Percentiles rank a stretch among this genome's conserved stretches.
Conservation (phyloP, 2,797 vertebrate genomes). For the Cygnus olor region DNA sequence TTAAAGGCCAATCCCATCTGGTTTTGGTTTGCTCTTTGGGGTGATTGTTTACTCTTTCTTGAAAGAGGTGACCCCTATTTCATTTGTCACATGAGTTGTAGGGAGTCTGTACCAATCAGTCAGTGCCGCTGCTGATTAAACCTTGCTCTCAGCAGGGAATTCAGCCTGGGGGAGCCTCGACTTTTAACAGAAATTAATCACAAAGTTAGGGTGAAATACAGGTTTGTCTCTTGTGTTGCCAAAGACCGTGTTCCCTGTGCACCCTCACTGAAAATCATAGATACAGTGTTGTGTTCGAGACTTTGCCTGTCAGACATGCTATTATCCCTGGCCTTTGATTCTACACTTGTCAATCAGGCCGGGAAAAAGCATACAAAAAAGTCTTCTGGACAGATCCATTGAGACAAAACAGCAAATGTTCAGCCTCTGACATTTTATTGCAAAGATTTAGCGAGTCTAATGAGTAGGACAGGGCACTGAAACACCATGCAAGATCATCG, state of each 20-base stretch:
- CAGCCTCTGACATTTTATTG: not conserved
- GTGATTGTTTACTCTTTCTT: slow-evolving; percentile 39
- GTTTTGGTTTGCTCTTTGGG: slow-evolving; percentile 19
- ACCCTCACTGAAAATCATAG: not conserved
- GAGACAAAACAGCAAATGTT: not conserved
- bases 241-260: not conserved
- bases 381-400: not conserved
- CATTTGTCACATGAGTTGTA: slow-evolving; percentile 4
- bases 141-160: not conserved
- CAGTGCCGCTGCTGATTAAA: slow-evolving; percentile 38
- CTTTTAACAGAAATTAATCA: slow-evolving; percentile 34
- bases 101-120: not conserved
- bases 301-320: not conserved
- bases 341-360: not conserved
- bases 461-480: not conserved
- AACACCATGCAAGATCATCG: accelerated
- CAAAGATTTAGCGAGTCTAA: not conserved
- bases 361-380: not conserved
- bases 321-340: not conserved
- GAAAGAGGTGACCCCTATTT: slow-evolving; percentile 30
- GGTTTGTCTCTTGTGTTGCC: not conserved
- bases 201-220: not conserved
- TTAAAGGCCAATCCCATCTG: not conserved
- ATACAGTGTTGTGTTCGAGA: accelerated
- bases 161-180: slow-evolving; percentile 5